phyloP scores from a whole-genome alignment of 2,888 invertebrate species.

The Nomada lathburiana region DNA sequence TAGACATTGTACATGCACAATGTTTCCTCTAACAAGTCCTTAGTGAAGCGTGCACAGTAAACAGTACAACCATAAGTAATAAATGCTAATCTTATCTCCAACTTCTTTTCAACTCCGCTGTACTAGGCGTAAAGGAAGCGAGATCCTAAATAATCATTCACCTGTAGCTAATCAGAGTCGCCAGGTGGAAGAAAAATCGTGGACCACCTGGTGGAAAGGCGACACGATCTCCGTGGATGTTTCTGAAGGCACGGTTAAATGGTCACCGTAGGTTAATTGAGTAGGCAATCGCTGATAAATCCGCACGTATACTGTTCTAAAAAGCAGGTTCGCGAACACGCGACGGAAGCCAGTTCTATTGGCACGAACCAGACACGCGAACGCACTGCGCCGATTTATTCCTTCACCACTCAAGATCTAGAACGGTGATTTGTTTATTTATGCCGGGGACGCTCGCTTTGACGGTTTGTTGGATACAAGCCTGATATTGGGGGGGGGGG shows the following conservation, averaged over 20 bases:
- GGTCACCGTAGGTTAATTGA: slow-evolving; percentile 22
- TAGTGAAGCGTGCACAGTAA: too few relatives aligned
- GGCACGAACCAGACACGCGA: slow-evolving; percentile 28
- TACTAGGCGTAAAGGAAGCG: not conserved
- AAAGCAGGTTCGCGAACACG: slow-evolving; percentile 16
- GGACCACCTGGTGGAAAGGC: slow-evolving; percentile 14
- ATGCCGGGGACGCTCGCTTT: not conserved
- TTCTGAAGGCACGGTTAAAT: not conserved
- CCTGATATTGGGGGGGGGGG: slow-evolving; percentile 14
- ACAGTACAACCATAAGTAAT: too few relatives aligned
- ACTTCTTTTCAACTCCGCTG: not conserved
- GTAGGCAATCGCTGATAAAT: slow-evolving; percentile 41
- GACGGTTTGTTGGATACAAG: slow-evolving; percentile 28
- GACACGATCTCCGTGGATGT: not conserved
- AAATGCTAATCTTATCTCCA: not conserved
- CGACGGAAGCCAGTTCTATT: slow-evolving; percentile 32
- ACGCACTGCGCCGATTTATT: slow-evolving; percentile 5
- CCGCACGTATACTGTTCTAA: slow-evolving; percentile 9
- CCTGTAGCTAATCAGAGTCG: not conserved
- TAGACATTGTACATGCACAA: too few relatives aligned
- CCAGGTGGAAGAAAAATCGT: not conserved
- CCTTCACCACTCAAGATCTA: not conserved
- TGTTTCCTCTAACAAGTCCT: too few relatives aligned
- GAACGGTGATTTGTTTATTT: slow-evolving; percentile 31
- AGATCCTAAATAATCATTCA: not conserved